Base-by-base conservation (phyloP, 2,113 vertebrate genomes). In the Clarias gariepinus region DNA sequence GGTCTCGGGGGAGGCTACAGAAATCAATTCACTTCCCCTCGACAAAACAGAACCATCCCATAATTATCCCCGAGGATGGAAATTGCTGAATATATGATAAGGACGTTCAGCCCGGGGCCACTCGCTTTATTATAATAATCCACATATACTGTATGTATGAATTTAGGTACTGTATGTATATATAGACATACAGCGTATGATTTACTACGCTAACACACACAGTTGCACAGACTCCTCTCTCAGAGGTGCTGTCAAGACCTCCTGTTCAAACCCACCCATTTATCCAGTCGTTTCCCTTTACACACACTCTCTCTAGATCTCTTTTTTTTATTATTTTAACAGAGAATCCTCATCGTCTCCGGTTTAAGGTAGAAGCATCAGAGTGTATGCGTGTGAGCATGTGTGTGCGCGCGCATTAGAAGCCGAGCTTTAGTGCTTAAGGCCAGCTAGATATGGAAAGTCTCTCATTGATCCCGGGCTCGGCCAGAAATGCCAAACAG, bases 21-120 rank as follows among this genome's bases (percentile, higher is more conserved):
- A 84, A 90, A 91, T 91, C 90, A 89, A 91, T 92, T 81, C 83
- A 52, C 80, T 78, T 76, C 36, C 28, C 28, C 84, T 81, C 28
- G 77, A 60, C 58, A 68, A 82, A 86, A 80, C 69, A 84, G 81
- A 61, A 69, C 60, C 47, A 66, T 71, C 53, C 57, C 85, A 80
- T 90, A 88, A 91, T 91, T 88, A 91, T 90, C 80, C 81, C 6
- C 2, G 57, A 36, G 69, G 79, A 63, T 16, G 85, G 79, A 69
- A 80, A 86, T 69, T 85, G 18, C 47, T 41, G 9, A 41, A 63
- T 81, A 83, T 57, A 13, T 47, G 36, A 76, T 71, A 60, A 71
- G 76, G 79, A 84, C 16, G 53, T 83, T 84, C 53, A 79, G 1
- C 77, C 55, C 9, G 21, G 58, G 58, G 57, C 18, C 33, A 21